phyloP scores from a whole-genome alignment of 2,113 vertebrate genomes.

The Siphamia tubifer region DNA sequence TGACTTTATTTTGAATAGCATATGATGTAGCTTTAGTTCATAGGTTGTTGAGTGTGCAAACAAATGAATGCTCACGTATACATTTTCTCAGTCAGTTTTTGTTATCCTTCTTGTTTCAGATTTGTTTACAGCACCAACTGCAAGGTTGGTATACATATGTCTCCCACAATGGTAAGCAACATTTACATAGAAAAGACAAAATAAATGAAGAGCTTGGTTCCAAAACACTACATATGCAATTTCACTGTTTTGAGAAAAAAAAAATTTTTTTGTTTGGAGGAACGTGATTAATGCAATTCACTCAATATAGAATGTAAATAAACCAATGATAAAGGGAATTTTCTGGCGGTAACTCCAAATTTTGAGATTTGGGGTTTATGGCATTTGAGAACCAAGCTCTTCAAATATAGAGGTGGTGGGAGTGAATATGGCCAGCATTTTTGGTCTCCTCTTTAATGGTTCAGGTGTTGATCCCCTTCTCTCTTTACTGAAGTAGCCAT shows the following conservation, averaged over 20 bases:
- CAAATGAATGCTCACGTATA: not conserved
- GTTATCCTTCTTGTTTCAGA: not conserved
- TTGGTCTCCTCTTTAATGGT: constrained; percentile 28
- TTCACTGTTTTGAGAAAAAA: too few species aligned
- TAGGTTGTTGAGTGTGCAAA: not conserved
- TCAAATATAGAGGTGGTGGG: not conserved
- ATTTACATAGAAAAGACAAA: too few species aligned
- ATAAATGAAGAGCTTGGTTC: too few species aligned
- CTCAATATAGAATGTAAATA: too few species aligned
- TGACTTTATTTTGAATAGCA: too few species aligned
- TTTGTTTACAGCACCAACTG: not conserved
- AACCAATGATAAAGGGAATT: too few species aligned
- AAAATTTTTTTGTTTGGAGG: too few species aligned
- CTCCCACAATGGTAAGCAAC: not conserved
- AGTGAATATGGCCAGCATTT: not conserved
- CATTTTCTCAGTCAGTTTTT: not conserved
- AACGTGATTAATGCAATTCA: too few species aligned
- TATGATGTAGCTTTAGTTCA: not conserved
- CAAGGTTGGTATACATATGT: not conserved
- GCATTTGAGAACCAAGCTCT: too few species aligned
- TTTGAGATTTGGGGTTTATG: too few species aligned
- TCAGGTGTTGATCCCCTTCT: constrained; percentile 55
- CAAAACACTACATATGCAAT: too few species aligned
- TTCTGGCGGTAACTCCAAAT: too few species aligned
- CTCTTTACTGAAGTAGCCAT: constrained; percentile 37